Conservation (phyloP, 2,113 vertebrate species). For the Colistium nudipinnis region DNA sequence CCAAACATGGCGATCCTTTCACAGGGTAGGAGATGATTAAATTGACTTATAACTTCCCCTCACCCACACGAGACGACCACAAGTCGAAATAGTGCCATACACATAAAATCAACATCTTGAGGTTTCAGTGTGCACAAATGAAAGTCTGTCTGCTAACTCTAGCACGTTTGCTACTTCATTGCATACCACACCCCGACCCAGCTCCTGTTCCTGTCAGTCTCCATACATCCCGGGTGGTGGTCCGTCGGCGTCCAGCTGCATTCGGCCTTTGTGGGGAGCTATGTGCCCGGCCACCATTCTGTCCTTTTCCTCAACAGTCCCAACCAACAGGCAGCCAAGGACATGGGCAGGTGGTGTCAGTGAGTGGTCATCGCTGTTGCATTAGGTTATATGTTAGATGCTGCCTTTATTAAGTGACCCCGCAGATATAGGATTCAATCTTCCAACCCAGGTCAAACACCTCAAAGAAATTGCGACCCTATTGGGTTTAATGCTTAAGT, state of each 20-base stretch:
- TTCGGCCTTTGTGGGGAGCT: slow-evolving; percentile 80
- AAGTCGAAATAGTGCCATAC: slow-evolving; percentile 19
- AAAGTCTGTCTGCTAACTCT: not conserved
- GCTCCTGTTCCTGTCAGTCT: slow-evolving; percentile 79
- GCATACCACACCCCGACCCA: slow-evolving; percentile 24
- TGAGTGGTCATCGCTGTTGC: not conserved
- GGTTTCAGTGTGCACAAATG: not conserved
- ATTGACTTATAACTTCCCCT: slow-evolving; percentile 35
- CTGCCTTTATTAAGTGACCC: no score
- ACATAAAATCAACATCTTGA: not conserved
- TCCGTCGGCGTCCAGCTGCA: slow-evolving; percentile 79
- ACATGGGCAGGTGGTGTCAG: slow-evolving; percentile 92
- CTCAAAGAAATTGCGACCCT: not conserved
- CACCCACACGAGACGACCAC: slow-evolving; percentile 25
- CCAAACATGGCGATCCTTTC: slow-evolving; percentile 51
- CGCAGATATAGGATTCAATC: no score
- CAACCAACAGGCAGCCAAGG: slow-evolving; percentile 86
- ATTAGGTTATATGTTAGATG: no score
- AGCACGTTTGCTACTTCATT: not conserved
- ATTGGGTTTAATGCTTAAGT: not conserved
- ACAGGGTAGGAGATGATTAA: slow-evolving; percentile 51
- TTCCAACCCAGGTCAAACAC: not conserved
- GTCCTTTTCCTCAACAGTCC: slow-evolving; percentile 87
- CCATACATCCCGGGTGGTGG: slow-evolving; percentile 79
- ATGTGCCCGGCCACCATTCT: slow-evolving; percentile 83